Evolutionary conservation across 2,888 invertebrate species (phyloP).

Genomic region (Athetis lepigone): DNA sequence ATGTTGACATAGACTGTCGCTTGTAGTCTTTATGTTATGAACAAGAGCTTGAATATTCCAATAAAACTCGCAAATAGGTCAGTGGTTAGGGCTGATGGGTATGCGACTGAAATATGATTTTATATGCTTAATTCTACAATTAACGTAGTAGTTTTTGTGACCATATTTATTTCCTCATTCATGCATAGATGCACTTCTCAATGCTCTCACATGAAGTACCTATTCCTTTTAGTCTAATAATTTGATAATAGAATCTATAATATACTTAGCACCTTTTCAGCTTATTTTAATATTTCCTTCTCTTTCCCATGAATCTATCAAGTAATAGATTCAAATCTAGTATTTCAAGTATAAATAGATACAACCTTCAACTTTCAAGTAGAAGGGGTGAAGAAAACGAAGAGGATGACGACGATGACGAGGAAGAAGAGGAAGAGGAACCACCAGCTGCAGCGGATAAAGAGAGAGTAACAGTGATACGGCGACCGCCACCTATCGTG

Average conservation of each 20-base stretch:
- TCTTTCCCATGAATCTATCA: constrained; percentile 30
- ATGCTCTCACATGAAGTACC: not conserved
- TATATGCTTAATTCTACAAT: not conserved
- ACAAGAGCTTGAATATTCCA: not conserved
- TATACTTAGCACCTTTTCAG: constrained; percentile 7
- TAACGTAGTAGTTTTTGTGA: not conserved
- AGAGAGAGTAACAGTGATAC: constrained; percentile 61
- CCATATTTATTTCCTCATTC: not conserved
- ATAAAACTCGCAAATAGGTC: not conserved
- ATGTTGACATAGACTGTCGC: constrained; percentile 23
- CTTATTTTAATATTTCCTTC: constrained; percentile 33
- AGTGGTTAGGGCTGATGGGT: not conserved
- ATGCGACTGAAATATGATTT: not conserved
- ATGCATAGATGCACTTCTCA: not conserved
- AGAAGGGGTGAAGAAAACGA: constrained; percentile 69
- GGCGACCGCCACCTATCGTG: constrained; percentile 59
- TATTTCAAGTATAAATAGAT: constrained; percentile 55
- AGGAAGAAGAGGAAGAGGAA: constrained; percentile 72
- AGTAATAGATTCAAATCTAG: constrained; percentile 46
- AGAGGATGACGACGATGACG: constrained; percentile 76
- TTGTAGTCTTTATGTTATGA: not conserved
- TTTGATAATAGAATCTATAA: not conserved
- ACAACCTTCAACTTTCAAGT: constrained; percentile 52
- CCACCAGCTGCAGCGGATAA: constrained; percentile 46
- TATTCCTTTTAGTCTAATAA: not conserved